A percentile compares a stretch with the other conserved stretches of the same genome.
These are phyloP conservation scores for Diadegma fenestrale DNA, from an alignment of 2,888 invertebrate genomes.

Conservation along the genomic window DNA sequence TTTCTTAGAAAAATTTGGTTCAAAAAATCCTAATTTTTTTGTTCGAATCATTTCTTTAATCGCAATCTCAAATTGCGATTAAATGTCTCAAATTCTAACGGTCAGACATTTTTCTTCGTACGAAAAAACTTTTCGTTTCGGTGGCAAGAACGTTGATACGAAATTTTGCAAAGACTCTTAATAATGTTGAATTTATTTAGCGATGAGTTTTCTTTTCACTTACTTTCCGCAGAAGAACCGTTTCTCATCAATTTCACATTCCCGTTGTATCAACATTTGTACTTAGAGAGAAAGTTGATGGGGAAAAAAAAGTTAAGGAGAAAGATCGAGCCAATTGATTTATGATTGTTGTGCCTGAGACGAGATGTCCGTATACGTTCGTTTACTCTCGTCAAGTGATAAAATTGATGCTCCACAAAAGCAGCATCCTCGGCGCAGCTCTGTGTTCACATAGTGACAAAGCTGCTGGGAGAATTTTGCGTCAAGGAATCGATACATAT, in stretches of 20 bases:
- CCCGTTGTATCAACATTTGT: neutral
- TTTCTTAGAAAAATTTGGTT: too few relatives aligned
- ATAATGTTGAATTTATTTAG: neutral
- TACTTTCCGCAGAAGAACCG: neutral
- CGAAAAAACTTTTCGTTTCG: too few relatives aligned
- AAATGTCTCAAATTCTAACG: too few relatives aligned
- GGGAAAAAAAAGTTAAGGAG: neutral
- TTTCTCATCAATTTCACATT: neutral
- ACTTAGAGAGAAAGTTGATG: neutral
- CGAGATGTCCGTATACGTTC: conserved; percentile 25
- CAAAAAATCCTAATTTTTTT: too few relatives aligned
- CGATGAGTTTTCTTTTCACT: neutral
- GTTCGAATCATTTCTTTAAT: too few relatives aligned
- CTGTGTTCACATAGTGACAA: neutral
- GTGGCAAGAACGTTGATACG: too few relatives aligned
- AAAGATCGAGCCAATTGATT: neutral
- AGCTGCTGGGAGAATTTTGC: neutral
- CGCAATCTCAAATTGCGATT: too few relatives aligned
- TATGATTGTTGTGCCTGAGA: conserved; percentile 13
- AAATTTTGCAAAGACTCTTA: too few relatives aligned
- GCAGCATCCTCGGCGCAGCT: conserved; percentile 36
- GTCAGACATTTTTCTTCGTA: too few relatives aligned
- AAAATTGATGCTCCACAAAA: conserved; percentile 64
- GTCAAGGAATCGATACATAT: conserved; percentile 11
- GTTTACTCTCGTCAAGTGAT: conserved; percentile 55